Base-by-base conservation (phyloP, 2,888 invertebrate genomes). In the Theretra japonica region DNA sequence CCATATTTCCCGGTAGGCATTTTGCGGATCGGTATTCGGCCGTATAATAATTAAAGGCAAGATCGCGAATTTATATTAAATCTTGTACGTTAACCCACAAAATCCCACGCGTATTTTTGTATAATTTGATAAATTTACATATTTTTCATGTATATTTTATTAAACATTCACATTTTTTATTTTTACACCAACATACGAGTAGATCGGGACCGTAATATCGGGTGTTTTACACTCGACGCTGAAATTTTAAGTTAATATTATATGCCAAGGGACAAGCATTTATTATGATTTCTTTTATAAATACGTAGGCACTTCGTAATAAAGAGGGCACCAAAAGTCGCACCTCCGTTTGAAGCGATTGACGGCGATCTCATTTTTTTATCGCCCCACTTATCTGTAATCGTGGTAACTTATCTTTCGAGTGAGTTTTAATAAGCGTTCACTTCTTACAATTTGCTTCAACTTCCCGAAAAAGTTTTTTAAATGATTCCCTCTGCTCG, bases 1-100 rank as follows among this genome's bases (percentile, higher is more conserved):
- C 62, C 65, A 65, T 62, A 65, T 57, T 70, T 70, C 62, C 62
- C 19, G 21, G 62, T 68, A 68, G n/a, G 30, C 28, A 65, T 23
- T 25, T 21, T 53, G 56, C 53, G n/a, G 17, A 56, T 62, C n/a
- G 11, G 62, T 65, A 23, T 56, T 70, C 7, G 25, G 56, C 57
- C 65, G 56, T 41, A 56, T 65, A 48, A 25, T 48, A 48, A 65
- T 65, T 23, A 25, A 48, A 21, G 5, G 21, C 41, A 17, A 4
- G 17, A 21, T n/a, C n/a, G n/a, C n/a, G n/a, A 53, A n/a, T 53
- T 53, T 23, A 65, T 41, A 41, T 48, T 23, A 15, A 23, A 41
- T 65, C 41, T 65, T 48, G 53, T 48, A 65, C n/a, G 17, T 19
- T 21, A 33, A 21, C 33, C 23, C 23, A 48, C 5, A 21, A 65